These are phyloP conservation scores for Graphium colonna DNA, from an alignment of 2,888 invertebrate genomes.

Conservation along the genomic window DNA sequence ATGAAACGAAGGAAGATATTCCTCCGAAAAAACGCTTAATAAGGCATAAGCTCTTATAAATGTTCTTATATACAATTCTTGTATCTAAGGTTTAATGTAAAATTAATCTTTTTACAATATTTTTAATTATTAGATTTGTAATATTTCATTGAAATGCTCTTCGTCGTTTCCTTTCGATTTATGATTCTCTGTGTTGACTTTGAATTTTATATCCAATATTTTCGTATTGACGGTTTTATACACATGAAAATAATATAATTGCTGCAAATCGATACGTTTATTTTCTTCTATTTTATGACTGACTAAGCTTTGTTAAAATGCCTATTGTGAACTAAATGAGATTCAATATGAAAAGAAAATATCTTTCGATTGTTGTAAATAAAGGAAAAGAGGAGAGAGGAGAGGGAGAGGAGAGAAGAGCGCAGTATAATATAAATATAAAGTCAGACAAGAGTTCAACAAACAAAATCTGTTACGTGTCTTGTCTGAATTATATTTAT, in stretches of 20 bases:
- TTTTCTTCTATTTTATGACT: neutral
- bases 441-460: too few species aligned
- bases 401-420: too few species aligned
- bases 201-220: neutral
- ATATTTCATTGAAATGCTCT: neutral
- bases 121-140: neutral
- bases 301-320: neutral
- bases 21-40: slow-evolving; percentile 23
- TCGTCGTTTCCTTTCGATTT: neutral
- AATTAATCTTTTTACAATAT: neutral
- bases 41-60: slow-evolving; percentile 31
- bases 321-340: neutral
- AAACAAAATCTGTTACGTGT: too few species aligned
- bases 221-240: neutral
- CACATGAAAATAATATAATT: neutral
- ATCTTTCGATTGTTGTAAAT: neutral
- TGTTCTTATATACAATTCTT: neutral
- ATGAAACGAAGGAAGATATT: slow-evolving; percentile 31
- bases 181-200: neutral
- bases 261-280: neutral
- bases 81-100: neutral
- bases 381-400: neutral
- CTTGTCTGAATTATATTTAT: too few species aligned
- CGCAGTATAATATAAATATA: neutral
- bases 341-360: neutral